These are phyloP conservation scores for Siniperca undulata DNA, from an alignment of 2,797 vertebrate species.

Conservation along the genomic window DNA sequence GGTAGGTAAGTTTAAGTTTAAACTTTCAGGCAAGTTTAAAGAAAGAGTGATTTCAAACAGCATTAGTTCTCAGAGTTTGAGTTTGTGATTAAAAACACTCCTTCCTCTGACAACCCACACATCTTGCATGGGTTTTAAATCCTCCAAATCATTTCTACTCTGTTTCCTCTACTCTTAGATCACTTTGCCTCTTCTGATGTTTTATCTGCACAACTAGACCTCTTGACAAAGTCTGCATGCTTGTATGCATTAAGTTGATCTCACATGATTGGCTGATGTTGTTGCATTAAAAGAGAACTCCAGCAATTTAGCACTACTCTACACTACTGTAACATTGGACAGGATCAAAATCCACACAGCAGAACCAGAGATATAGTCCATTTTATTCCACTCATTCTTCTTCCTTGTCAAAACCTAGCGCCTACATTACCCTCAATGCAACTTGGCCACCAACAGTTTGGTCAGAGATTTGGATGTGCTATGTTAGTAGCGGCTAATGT, in stretches of 20 bases:
- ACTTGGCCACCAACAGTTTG: background rate
- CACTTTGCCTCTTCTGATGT: background rate
- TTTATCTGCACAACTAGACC: background rate
- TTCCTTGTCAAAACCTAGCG: too few species aligned
- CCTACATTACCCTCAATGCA: background rate
- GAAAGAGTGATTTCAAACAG: background rate
- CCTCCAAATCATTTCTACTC: background rate
- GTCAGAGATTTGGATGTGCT: background rate
- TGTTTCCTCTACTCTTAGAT: background rate
- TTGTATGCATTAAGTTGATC: background rate
- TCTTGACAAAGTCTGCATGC: background rate
- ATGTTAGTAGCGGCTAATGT: background rate
- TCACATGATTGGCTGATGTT: too few species aligned
- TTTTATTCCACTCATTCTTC: background rate
- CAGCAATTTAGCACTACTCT: too few species aligned
- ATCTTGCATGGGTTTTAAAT: conserved; percentile 21
- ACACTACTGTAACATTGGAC: too few species aligned
- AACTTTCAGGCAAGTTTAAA: background rate
- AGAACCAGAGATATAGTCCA: background rate
- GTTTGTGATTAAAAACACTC: background rate
- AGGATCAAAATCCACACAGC: too few species aligned
- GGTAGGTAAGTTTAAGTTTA: background rate
- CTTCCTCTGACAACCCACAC: background rate
- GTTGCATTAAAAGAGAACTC: too few species aligned
- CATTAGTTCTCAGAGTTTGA: background rate